Conservation (phyloP, 2,888 invertebrate genomes). For the Cordilura impudica region DNA sequence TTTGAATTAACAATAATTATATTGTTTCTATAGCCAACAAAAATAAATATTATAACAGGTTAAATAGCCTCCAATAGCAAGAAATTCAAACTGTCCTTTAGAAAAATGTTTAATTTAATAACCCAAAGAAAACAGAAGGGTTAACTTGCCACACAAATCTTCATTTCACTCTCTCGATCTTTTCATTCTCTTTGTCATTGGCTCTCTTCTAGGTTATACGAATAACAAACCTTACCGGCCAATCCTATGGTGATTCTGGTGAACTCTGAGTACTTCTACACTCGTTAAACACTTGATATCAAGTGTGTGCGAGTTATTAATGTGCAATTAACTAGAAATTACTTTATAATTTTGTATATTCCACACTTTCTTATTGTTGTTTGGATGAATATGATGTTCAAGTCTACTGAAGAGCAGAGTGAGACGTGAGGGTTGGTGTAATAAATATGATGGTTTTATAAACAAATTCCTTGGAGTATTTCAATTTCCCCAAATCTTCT, state of each 20-base stretch:
- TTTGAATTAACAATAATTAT: no score
- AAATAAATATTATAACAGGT: no score
- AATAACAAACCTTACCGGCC: constrained; percentile 3
- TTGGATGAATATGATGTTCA: constrained; percentile 17
- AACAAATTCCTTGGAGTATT: constrained; percentile 20
- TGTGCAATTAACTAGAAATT: constrained; percentile 50
- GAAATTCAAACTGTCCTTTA: background rate
- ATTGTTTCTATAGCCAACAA: no score
- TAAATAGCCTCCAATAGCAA: no score
- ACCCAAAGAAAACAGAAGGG: background rate
- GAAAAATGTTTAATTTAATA: no score
- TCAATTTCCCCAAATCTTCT: constrained; percentile 4
- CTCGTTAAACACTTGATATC: constrained; percentile 24
- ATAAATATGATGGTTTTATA: background rate
- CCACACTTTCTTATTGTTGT: constrained; percentile 8
- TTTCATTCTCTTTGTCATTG: background rate
- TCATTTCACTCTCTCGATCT: background rate
- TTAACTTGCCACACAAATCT: constrained; percentile 5
- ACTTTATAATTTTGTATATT: constrained; percentile 26
- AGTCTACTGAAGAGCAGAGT: background rate
- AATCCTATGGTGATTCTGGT: background rate
- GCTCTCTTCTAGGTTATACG: background rate
- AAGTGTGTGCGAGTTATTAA: constrained; percentile 23
- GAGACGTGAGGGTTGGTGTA: background rate
- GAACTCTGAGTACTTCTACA: background rate